phyloP scores from a whole-genome alignment of 1,140 invertebrate species.

The Dendrolimus kikuchii region DNA sequence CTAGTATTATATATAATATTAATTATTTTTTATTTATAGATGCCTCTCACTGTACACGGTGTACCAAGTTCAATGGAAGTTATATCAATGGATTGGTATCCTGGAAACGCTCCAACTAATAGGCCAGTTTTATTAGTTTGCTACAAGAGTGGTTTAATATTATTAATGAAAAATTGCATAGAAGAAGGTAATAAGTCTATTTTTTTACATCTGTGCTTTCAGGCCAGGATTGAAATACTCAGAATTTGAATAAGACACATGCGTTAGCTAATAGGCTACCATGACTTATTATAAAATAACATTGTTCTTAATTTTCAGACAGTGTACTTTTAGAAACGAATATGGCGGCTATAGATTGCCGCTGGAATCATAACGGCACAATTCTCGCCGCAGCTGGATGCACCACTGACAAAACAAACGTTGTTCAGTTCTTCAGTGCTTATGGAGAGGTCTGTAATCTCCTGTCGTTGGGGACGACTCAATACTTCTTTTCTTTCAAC shows the following conservation, averaged over 20 bases:
- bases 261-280: neutral
- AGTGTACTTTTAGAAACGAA: slow-evolving; percentile 82
- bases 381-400: slow-evolving; percentile 90
- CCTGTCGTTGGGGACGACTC: too few species aligned
- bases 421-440: slow-evolving; percentile 92
- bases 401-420: slow-evolving; percentile 80
- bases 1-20: too few species aligned
- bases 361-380: slow-evolving; percentile 94
- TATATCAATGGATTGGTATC: slow-evolving; percentile 90
- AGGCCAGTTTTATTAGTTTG: slow-evolving; percentile 89
- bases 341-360: slow-evolving; percentile 85
- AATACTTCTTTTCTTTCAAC: too few species aligned
- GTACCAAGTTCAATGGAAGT: slow-evolving; percentile 73
- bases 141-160: slow-evolving; percentile 89
- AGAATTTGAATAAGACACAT: too few species aligned
- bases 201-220: neutral
- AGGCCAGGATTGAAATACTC: too few species aligned
- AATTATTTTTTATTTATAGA: slow-evolving; percentile 60
- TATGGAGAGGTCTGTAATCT: slow-evolving; percentile 81
- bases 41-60: slow-evolving; percentile 78
- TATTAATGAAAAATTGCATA: slow-evolving; percentile 91
- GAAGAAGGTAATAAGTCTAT: slow-evolving; percentile 80
- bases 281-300: neutral
- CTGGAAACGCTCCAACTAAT: slow-evolving; percentile 80
- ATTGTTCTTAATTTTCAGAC: slow-evolving; percentile 49